These are phyloP conservation scores for Encarsia formosa DNA, from an alignment of 2,888 invertebrate genomes.

Conservation along the genomic window DNA sequence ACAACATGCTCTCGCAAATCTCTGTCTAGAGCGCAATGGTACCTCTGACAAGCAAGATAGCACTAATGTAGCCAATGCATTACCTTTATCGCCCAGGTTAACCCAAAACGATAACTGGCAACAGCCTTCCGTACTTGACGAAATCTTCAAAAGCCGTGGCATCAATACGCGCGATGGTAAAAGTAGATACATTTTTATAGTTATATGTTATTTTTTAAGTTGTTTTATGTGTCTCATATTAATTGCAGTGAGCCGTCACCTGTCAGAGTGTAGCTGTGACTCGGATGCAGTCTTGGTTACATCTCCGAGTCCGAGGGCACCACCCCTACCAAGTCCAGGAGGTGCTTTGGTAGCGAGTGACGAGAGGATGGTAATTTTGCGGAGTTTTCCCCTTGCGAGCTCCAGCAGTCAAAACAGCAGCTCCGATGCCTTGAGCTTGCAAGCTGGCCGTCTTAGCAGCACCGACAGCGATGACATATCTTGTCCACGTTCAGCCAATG, in stretches of 20 bases:
- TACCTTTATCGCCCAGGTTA: constrained; percentile 21
- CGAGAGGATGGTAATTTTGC: constrained; percentile 57
- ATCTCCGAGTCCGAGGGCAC: constrained; percentile 38
- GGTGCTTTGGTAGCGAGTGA: constrained; percentile 47
- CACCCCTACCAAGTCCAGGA: constrained; percentile 43
- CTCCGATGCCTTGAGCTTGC: constrained; percentile 46
- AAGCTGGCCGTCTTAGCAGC: constrained; percentile 51
- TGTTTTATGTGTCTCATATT: too few relatives aligned
- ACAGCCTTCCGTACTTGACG: constrained; percentile 26
- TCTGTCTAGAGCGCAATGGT: constrained; percentile 1
- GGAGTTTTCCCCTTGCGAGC: constrained; percentile 28
- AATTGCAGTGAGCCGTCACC: constrained; percentile 35
- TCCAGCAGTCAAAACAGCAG: constrained; percentile 61
- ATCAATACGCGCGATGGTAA: constrained; percentile 26
- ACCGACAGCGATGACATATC: constrained; percentile 58
- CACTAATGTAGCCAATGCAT: background rate
- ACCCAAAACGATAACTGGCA: constrained; percentile 38
- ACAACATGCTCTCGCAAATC: constrained; percentile 2
- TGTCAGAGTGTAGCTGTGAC: constrained; percentile 41
- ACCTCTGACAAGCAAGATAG: constrained; percentile 11
- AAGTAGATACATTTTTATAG: background rate
- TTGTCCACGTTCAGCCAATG: constrained; percentile 46
- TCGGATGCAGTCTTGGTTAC: constrained; percentile 33
- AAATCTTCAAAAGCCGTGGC: constrained; percentile 25
- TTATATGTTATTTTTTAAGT: background rate